Evolutionary conservation across 2,797 vertebrate species (phyloP), one percentile per base, ranked within the genome.

Genomic region (Eidolon dupreanum): DNA sequence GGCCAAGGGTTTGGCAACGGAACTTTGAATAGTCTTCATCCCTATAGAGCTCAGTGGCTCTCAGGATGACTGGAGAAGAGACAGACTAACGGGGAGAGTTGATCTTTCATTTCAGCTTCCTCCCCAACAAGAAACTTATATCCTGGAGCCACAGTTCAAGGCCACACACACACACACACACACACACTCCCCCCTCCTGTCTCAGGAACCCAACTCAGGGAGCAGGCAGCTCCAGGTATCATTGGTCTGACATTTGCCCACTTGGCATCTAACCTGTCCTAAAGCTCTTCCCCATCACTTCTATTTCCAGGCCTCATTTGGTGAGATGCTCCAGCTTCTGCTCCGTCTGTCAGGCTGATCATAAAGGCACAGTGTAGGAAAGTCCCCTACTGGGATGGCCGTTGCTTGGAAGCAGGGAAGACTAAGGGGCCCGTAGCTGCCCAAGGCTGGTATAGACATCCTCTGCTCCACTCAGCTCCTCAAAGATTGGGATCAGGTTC

Each of bases 401-500:
- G 0, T 24, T 59, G 92, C 96, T 92, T 41, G 49, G 87, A 91
- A 95, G 84, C 87, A 57, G n/a, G 84, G 77, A 88, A 91, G 93
- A 94, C 96, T 98, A 99, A 36, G 98, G 99, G 85, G 98, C 99
- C 93, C 99, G 98, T 70, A 99, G 98, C 97, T 99, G 99, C 97
- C 99, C 99, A 87, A 99, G 99, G 97, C 98, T 98, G 95, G 98
- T 96, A 97, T 99, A 99, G 97, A 99, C 98, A 49, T 99, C 98
- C 13, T 99, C 99, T 2, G 99, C 98, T 95, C 98, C 98, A 28
- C 99, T 99, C 24, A 99, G 98, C 97, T 99, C 99, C 98, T 99
- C 99, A 65, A 99, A 99, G 97, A 99, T 98, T 0, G 99, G 99
- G 96, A 99, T 98, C 78, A 99, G 99, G 97, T 99, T 99, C 96